Base-by-base conservation (phyloP, 2,888 invertebrate species). In the Unio pictorum region DNA sequence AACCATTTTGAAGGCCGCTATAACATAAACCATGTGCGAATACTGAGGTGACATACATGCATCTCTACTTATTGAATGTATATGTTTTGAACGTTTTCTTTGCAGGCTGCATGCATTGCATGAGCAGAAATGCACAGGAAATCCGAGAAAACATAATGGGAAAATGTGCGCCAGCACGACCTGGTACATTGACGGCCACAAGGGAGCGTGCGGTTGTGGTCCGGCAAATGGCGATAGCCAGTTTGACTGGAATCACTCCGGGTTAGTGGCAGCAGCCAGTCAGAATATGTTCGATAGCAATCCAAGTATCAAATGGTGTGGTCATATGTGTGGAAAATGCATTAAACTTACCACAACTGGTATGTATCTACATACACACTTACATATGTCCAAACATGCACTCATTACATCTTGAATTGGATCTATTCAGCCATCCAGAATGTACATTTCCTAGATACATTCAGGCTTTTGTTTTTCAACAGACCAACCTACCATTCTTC, bases 131-230 rank as follows among this genome's bases (percentile, higher is more conserved):
- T 81, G 81, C 26, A 17, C 61, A 0, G 81, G 73, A 6, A 45
- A 26, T 1, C 73, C 73, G 3, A 66, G 72, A 58, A 70, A 34
- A 20, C 74, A 66, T 55, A 75, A 82, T 55, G 81, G 81, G 0
- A 78, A 79, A 64, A 67, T 68, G 18, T 82, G 82, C 59, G 82
- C 80, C 20, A 78, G 78, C 34, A 82, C 82, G 45, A 82, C 82
- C 7, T 69, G 72, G 20, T 82, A 82, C 59, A 58, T 72, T 56
- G 82, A 81, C 63, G 70, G 69, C 8, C 79, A 80, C 60, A 79
- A 76, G 34, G 82, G 80, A 17, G 79, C 79, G n/a, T 74, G 78
- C 70, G 78, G 75, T 6, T 78, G 78, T 66, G 76, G 74, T 8
- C 66, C 54, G 5, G 61, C 64, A 3, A 45, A 45, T 45, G 45